Evolutionary conservation across 2,888 invertebrate species (phyloP), one percentile per base, ranked within the genome.

Genomic region (Temnothorax unifasciatus): DNA sequence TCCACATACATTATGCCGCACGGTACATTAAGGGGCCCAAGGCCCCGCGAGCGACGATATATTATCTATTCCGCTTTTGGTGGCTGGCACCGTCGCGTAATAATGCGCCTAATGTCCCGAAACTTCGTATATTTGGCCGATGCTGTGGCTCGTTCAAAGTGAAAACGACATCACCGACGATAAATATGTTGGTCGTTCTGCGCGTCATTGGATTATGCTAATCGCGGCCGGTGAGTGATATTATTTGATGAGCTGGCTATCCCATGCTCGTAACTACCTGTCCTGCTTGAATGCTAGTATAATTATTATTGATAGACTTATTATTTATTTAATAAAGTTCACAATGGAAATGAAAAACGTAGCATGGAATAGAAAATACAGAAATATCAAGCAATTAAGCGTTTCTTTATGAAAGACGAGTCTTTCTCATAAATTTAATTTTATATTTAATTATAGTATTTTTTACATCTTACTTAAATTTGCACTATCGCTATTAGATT

Each of bases 141-240:
- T 77, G 77, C 83, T 41, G 81, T 85, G 83, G 75, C 61, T 75
- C 81, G 68, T 81, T 79, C 84, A 87, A 90, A 84, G 84, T 87
- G 88, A 88, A 90, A 90, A 87, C 83, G 84, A 81, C 57, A 79
- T 89, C 86, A 86, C 71, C 88, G 87, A 88, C 91, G 90, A 93
- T 93, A 92, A 92, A 92, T 92, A 91, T 89, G 86, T 89, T 87
- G 89, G 74, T 73, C 77, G 71, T 82, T 79, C 76, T 81, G 86
- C 82, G 79, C 89, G 90, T 92, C 87, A 91, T 92, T 89, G 90
- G 91, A 93, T 93, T 93, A 93, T 92, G 93, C 89, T 93, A 93
- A 93, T 93, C 90, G 83, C 75, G 54, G 34, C 54, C 85, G 83
- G 85, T 86, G 91, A 92, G 90, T 90, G 91, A 92, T 90, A 91